These are phyloP conservation scores for Drosophila equinoxialis DNA, from an alignment of 1,140 invertebrate genomes.

Conservation along the genomic window DNA sequence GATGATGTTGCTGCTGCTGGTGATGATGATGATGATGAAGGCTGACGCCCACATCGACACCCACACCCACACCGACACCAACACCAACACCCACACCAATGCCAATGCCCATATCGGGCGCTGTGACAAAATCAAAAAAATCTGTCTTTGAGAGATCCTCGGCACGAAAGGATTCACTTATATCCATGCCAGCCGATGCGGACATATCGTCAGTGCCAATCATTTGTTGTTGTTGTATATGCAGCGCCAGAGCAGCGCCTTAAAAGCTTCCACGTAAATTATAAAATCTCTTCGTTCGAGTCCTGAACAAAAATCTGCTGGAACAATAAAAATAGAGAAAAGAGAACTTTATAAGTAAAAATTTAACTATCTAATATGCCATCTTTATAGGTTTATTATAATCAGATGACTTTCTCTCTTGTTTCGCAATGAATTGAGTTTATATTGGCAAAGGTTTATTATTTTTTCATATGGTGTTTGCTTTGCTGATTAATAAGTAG, in stretches of 20 bases:
- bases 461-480: not conserved
- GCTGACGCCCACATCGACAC: constrained; percentile 47
- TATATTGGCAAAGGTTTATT: not conserved
- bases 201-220: constrained; percentile 83
- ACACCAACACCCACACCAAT: constrained; percentile 75
- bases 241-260: constrained; percentile 61
- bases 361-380: too few relatives aligned
- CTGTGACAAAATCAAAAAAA: constrained; percentile 94
- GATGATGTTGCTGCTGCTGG: constrained; percentile 42
- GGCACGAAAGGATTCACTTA: constrained; percentile 90
- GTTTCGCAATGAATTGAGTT: too few relatives aligned
- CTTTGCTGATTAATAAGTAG: constrained; percentile 33
- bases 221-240: constrained; percentile 66
- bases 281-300: not conserved
- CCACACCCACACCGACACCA: constrained; percentile 49
- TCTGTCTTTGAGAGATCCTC: constrained; percentile 90
- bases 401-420: too few relatives aligned
- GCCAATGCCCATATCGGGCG: constrained; percentile 85
- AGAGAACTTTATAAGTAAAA: not conserved
- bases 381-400: too few relatives aligned
- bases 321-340: not conserved
- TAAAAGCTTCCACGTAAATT: constrained; percentile 8
- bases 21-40: constrained; percentile 53
- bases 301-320: not conserved
- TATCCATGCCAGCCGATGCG: constrained; percentile 86